These are phyloP conservation scores for Knipowitschia caucasica DNA, from an alignment of 2,797 vertebrate species.

Conservation along the genomic window DNA sequence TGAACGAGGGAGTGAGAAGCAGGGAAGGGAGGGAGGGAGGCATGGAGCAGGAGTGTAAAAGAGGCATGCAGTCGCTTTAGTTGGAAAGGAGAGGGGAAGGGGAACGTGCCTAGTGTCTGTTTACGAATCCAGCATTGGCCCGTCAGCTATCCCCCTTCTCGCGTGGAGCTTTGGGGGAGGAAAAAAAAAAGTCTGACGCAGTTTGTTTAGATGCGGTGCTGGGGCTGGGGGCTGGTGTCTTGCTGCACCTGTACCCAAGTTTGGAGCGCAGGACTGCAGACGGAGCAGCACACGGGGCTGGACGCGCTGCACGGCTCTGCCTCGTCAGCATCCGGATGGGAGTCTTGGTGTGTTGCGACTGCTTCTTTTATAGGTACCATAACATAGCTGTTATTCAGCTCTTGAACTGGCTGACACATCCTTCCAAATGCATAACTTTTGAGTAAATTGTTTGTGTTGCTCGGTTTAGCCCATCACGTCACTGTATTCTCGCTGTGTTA, in stretches of 20 bases:
- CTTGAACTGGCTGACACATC: neutral
- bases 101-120: slow-evolving; percentile 39
- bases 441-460: neutral
- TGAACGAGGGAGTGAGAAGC: slow-evolving; percentile 18
- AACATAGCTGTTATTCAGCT: neutral
- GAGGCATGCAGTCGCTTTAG: slow-evolving; percentile 62
- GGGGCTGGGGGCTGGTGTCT: slow-evolving; percentile 34
- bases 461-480: neutral
- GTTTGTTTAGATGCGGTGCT: slow-evolving; percentile 25
- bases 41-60: slow-evolving; percentile 51
- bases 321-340: slow-evolving; percentile 70
- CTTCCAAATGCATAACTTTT: neutral
- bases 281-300: slow-evolving; percentile 14
- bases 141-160: neutral
- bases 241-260: slow-evolving; percentile 63
- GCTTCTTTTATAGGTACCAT: slow-evolving; percentile 85
- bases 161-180: too few species aligned
- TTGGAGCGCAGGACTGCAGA: slow-evolving; percentile 26
- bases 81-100: slow-evolving; percentile 48
- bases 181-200: slow-evolving; percentile 12
- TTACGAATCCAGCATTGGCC: slow-evolving; percentile 29
- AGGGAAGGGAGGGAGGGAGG: slow-evolving; percentile 8
- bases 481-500: slow-evolving; percentile 31
- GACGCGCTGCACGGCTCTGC: slow-evolving; percentile 44
- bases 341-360: slow-evolving; percentile 83